Conservation (phyloP, 1,140 invertebrate species). For the Micrasema longulum region DNA sequence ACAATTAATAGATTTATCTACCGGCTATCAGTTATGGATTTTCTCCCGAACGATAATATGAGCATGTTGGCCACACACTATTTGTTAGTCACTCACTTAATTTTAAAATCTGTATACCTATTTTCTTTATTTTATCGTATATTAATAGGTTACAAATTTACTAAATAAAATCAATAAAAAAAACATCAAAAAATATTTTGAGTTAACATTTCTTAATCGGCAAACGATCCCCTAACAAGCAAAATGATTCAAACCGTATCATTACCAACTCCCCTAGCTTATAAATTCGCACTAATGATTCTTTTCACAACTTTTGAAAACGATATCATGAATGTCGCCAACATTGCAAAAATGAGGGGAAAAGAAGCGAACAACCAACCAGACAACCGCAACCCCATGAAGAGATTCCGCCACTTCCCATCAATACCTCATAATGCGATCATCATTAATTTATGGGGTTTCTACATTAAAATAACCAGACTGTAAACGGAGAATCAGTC, state of each 20-base stretch:
- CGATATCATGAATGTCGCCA: constrained; percentile 34
- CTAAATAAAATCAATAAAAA: no score
- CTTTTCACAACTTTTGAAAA: constrained; percentile 35
- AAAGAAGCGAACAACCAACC: neutral
- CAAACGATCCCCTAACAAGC: no score
- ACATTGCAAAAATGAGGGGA: constrained; percentile 18
- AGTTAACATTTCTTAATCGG: no score
- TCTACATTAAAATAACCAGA: constrained; percentile 48
- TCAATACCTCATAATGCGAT: constrained; percentile 37
- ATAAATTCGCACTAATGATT: constrained; percentile 39
- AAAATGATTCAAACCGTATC: neutral
- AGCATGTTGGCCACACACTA: no score
- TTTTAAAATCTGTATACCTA: no score
- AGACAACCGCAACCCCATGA: neutral
- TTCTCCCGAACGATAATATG: no score
- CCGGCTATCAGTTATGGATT: no score
- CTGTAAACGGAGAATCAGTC: constrained; percentile 43
- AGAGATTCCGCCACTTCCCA: constrained; percentile 3
- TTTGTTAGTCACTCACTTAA: no score
- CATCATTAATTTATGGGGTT: constrained; percentile 47
- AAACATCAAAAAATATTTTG: no score
- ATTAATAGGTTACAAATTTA: no score
- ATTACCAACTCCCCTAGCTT: neutral
- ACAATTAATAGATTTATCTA: no score
- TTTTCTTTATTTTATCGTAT: no score